Evolutionary conservation across 2,113 vertebrate genomes (phyloP), one percentile per base, ranked within the genome.

Genomic region (Bucco capensis): DNA sequence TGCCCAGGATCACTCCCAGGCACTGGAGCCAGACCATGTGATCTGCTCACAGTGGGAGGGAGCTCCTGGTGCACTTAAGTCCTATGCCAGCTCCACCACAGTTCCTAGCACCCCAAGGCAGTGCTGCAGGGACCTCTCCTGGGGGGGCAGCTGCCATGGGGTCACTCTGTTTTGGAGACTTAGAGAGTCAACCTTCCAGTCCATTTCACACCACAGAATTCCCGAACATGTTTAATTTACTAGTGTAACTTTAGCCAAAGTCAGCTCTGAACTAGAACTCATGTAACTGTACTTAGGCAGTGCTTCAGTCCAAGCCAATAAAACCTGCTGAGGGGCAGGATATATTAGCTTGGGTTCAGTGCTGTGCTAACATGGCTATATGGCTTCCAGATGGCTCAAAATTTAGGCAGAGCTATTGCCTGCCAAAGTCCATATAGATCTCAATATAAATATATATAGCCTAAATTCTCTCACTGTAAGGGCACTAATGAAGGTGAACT

Each of bases 261-360:
- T 85, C 89, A 93, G 93, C 84, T 91, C 89, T 87, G 66, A 95
- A 94, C 33, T 37, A 94, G 84, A 90, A 92, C 31, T 57, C 70
- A 18, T 83, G 84, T 92, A 93, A 71, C 67, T 93, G 82, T 85
- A 92, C 84, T 92, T 83, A 92, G 87, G 74, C 71, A 50, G 67
- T 47, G 74, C 78, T 87, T 87, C 89, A 96, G 89, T 81, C 78
- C 91, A 96, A 96, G 78, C 89, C 94, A 94, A 96, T 96, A 96
- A 96, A 96, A 93, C 94, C 93, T 93, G 91, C 95, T 94, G 94
- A 95, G 95, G 94, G 93, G 94, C 87, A 96, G 93, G 81, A 92
- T 93, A 85, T 95, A 96, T 95, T 94, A 96, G 87, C 89, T 94
- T 0, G 10, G 91, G 95, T 95, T 96, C 93, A 96, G 78, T 80